These are phyloP conservation scores for Callospermophilus lateralis DNA, from an alignment of 2,113 vertebrate species.

Conservation along the genomic window DNA sequence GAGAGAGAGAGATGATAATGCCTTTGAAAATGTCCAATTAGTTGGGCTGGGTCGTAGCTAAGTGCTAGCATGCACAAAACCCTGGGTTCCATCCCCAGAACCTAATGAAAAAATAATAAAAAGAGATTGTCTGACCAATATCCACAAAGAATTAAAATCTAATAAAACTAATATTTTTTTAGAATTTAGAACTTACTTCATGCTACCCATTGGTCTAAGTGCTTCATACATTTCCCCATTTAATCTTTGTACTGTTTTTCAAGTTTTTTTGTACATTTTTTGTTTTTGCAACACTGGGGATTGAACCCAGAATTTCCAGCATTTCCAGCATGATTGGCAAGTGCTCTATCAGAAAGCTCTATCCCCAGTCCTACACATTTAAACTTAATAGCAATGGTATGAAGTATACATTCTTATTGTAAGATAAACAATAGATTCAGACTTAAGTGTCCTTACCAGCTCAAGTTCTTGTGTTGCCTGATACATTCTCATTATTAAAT, in stretches of 20 bases:
- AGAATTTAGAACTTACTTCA: neutral
- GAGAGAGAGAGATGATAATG: neutral
- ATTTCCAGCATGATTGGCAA: no score
- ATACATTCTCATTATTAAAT: slow-evolving; percentile 37
- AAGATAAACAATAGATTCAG: neutral
- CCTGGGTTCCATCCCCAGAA: neutral
- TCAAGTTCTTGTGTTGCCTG: slow-evolving; percentile 2
- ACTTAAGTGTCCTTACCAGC: slow-evolving; percentile 7
- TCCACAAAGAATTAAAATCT: slow-evolving; percentile 25
- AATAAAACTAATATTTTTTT: neutral
- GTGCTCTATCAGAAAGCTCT: no score
- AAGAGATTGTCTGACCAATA: slow-evolving; percentile 7
- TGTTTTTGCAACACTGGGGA: no score
- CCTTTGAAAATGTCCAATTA: slow-evolving; percentile 10
- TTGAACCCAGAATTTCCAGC: no score
- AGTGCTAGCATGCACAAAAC: neutral
- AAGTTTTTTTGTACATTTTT: no score
- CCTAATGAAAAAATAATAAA: neutral
- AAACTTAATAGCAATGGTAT: slow-evolving; percentile 8
- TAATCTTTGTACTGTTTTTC: neutral
- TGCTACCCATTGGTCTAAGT: neutral
- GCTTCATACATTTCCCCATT: neutral
- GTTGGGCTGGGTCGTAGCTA: neutral
- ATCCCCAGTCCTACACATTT: neutral
- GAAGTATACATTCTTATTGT: neutral